Conservation (phyloP, 2,797 vertebrate species). For the Gambelia wislizenii region DNA sequence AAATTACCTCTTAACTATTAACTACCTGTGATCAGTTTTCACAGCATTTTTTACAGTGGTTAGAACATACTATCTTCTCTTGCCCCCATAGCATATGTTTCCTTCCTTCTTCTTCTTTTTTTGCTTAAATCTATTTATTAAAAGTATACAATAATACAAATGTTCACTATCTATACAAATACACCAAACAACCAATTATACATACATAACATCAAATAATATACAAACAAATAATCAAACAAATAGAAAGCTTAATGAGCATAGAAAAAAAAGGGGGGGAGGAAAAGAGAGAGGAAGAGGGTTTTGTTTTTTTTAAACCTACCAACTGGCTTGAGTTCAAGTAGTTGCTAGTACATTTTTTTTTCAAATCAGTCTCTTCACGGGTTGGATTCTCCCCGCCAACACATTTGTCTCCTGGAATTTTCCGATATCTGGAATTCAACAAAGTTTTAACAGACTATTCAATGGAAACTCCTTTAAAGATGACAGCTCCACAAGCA, state of each 20-base stretch:
- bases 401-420: conserved; percentile 93
- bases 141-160: no score
- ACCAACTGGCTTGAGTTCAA: conserved; percentile 77
- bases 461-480: background rate
- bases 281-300: no score
- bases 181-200: no score
- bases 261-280: no score
- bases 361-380: conserved; percentile 88
- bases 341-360: conserved; percentile 89
- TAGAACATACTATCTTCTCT: background rate
- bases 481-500: conserved; percentile 1
- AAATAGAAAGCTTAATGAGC: no score
- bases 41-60: background rate
- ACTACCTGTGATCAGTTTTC: background rate
- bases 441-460: background rate
- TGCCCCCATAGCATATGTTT: background rate
- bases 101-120: no score
- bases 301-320: conserved; percentile 21
- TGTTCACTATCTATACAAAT: no score
- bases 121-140: no score
- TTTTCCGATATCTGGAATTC: conserved; percentile 89
- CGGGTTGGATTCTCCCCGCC: conserved; percentile 84
- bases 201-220: no score
- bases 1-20: background rate
- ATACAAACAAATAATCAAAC: no score